Evolutionary conservation across 2,888 invertebrate species (phyloP).

Genomic region (Opisthograptis luteolata): DNA sequence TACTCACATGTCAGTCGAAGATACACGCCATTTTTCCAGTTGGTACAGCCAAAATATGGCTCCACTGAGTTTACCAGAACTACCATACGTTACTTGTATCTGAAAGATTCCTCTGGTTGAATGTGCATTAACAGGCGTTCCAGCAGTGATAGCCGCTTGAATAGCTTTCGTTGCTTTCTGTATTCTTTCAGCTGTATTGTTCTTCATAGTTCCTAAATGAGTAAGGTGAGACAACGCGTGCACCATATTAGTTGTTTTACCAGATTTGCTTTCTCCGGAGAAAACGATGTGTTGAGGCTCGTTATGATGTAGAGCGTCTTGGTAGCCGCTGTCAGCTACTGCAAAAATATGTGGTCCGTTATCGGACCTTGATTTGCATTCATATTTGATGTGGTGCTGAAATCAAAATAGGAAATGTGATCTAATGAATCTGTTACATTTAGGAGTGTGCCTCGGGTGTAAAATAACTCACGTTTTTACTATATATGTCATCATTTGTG

Average conservation of each 20-base stretch:
- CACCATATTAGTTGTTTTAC: constrained; percentile 94
- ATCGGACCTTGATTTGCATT: constrained; percentile 93
- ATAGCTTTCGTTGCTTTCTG: constrained; percentile 88
- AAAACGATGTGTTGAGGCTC: constrained; percentile 94
- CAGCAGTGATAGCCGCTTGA: constrained; percentile 92
- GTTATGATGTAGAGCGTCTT: constrained; percentile 95
- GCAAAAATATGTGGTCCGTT: constrained; percentile 96
- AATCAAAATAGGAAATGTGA: constrained; percentile 45
- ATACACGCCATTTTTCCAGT: constrained; percentile 95
- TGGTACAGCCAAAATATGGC: constrained; percentile 94
- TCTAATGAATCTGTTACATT: neutral
- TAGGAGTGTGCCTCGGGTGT: neutral
- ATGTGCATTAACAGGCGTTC: constrained; percentile 92
- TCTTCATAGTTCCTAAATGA: constrained; percentile 90
- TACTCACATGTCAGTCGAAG: constrained; percentile 89
- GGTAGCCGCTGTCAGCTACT: constrained; percentile 95
- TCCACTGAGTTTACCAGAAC: constrained; percentile 94
- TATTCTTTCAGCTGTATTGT: constrained; percentile 86
- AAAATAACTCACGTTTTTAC: constrained; percentile 84
- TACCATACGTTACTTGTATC: constrained; percentile 92
- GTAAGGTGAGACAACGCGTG: constrained; percentile 92
- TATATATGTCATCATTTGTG: constrained; percentile 88
- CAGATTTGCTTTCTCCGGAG: constrained; percentile 95
- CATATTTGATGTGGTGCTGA: constrained; percentile 91
- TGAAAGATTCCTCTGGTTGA: constrained; percentile 93